Percentiles rank a stretch among this genome's conserved stretches.
phyloP scores from a whole-genome alignment of 1,140 invertebrate species.

The Megathymus violae region DNA sequence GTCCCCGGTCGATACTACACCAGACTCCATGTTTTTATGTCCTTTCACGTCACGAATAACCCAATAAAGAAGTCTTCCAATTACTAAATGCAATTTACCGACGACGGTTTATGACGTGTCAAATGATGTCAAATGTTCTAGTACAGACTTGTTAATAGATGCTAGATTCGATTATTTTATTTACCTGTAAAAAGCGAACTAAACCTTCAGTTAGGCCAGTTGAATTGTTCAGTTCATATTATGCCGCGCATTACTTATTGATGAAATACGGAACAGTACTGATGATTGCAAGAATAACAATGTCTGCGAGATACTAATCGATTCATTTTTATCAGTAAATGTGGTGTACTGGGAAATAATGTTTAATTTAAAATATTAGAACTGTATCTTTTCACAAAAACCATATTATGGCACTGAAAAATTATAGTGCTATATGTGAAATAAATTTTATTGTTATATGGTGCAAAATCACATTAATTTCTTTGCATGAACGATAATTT shows the following conservation, averaged over 20 bases:
- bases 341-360: too few relatives aligned
- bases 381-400: too few relatives aligned
- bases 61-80: conserved; percentile 72
- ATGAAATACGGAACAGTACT: background rate
- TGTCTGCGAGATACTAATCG: too few relatives aligned
- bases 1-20: conserved; percentile 76
- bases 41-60: conserved; percentile 72
- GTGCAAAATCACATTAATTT: background rate
- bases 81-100: conserved; percentile 62
- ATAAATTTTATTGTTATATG: too few relatives aligned
- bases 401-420: too few relatives aligned
- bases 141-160: background rate
- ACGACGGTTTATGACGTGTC: conserved; percentile 39
- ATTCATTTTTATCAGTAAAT: too few relatives aligned
- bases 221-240: background rate
- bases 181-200: background rate
- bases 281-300: background rate
- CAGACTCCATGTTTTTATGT: conserved; percentile 82
- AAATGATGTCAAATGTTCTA: background rate
- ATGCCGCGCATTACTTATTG: background rate
- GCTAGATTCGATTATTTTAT: background rate
- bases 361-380: too few relatives aligned
- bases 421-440: too few relatives aligned
- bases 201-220: background rate
- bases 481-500: too few relatives aligned